Base-by-base conservation (phyloP, 1,140 invertebrate species). In the Drosophila novamexicana region DNA sequence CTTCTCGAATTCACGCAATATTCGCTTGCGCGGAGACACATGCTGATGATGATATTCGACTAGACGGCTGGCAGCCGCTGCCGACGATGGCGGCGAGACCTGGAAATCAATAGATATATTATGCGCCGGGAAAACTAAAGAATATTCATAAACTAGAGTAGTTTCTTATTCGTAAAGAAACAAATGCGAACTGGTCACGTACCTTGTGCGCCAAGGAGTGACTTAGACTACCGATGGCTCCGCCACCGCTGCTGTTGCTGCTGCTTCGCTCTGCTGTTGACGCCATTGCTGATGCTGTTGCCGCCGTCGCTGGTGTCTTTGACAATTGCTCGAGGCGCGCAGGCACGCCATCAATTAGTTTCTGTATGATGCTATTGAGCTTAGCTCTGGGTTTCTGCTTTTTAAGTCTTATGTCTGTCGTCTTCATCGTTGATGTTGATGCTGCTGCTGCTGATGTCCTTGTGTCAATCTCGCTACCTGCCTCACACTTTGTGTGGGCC, bases 21-120 rank as follows among this genome's bases (percentile, higher is more conserved):
- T 96, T 62, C 96, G 93, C 84, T 96, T 96, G 6, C 96, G 93
- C 42, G 96, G 96, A 45, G 95, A 96, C 2, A 96, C 95, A 93
- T 91, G 91, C 93, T 91, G 91, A 93, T 94, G 79, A 93, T 93
- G 72, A 92, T 90, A 91, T 61, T 92, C 91, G 71, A 91, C 90
- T 82, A 91, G 81, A 79, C 90, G 90, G 39, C 83, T 85, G 50
- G 86, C 68, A 62, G 84, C 63, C 44, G 88, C 62, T 59, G 84
- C 77, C 50, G 88, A 83, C 44, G 84, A 80, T 22, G 84, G 84
- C 6, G 84, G 84, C 45, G 84, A 88, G 12, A 89, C 84, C 84
- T 88, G 7, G 16, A 9, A 49, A 47, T 22, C 1, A n/a, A 8
- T 2, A 45, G 3, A 36, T 6, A 50, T 47, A 37, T 36, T 12